Base-by-base conservation (phyloP, 2,888 invertebrate genomes). In the Cacoxenus indagator region DNA sequence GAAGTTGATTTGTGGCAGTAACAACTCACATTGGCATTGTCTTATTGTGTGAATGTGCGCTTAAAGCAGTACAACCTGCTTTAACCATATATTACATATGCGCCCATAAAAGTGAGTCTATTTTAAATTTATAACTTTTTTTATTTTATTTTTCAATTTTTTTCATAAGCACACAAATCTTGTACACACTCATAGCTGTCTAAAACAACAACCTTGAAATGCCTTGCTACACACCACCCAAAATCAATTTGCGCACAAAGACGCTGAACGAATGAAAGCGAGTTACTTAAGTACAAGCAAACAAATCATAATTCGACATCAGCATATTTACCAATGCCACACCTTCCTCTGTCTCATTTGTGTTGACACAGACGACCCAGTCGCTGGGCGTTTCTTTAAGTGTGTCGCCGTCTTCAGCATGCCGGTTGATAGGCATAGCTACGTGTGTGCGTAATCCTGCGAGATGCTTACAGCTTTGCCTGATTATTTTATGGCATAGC, bases 291-390 rank as follows among this genome's bases (percentile, higher is more conserved):
- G 45, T 55, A 48, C 9, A 29, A 29, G 76, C 72, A 83, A 83
- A 80, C 80, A 80, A 80, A 80, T 80, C 80, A 80, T 80, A 83
- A 78, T 82, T 80, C 83, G 76, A 82, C 83, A 83, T 80, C 83
- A 80, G 80, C 80, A 80, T 80, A 80, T 80, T 80, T 80, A 75
- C 71, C 59, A 75, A 71, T 59, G 69, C 37, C 37, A 1, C n/a
- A 4, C 14, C 5, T 24, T 55, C 24, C 29, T 19, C 19, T 51
- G 76, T 70, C 71, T 54, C 51, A 17, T 26, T 19, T 27, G 51
- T 11, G 24, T 2, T 37, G 31, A 29, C 9, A 9, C 29, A 45
- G 14, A 2, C 59, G 59, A 59, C 29, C 59, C 14, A 59, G 43
- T 14, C 43, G 8, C 14, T 43, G 8, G n/a, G n/a, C n/a, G 51